Evolutionary conservation across 2,888 invertebrate species (phyloP), one percentile per base, ranked within the genome.

Genomic region (Meteorus colon): DNA sequence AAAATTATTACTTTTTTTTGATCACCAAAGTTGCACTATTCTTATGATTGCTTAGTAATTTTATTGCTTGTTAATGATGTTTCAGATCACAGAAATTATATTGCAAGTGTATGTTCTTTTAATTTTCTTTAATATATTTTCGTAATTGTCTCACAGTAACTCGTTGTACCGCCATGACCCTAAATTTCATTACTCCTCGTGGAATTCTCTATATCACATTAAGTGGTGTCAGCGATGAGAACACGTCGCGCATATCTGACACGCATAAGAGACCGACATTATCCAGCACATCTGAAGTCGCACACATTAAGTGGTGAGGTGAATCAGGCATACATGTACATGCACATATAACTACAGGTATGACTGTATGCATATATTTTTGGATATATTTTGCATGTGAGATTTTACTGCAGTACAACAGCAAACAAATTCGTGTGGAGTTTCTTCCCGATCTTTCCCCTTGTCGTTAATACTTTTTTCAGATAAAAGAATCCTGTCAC

Each of bases 251-350:
- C 29, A 63, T 27, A 14, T 31, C 34, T 63, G 34, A 63, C 31
- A 63, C 63, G 63, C 63, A 63, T 6, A 63, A 16, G n/a, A 31
- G n/a, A 34, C 16, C n/a, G 29, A 31, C 62, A 62, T 27, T 0
- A 62, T 60, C 31, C 62, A 16, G 62, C 55, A 73, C 31, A 48
- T 19, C 63, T 62, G 27, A 62, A 69, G 24, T 69, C 19, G 69
- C 45, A 60, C 24, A 34, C 62, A n/a, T 74, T 69, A 51, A 70
- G 63, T 74, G 60, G 41, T 66, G 66, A 66, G 45, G 71, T 71
- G 67, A 66, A 45, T 34, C 51, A 41, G 27, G 55, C 68, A 73
- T 59, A 37, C 62, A n/a, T 48, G 19, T 6, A 65, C 12, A 37
- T 65, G 12, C 31, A n/a, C 27, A 12, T 62, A 4, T 63, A 55